Base-by-base conservation (phyloP, 2,113 vertebrate species). In the Thalassoma bifasciatum region DNA sequence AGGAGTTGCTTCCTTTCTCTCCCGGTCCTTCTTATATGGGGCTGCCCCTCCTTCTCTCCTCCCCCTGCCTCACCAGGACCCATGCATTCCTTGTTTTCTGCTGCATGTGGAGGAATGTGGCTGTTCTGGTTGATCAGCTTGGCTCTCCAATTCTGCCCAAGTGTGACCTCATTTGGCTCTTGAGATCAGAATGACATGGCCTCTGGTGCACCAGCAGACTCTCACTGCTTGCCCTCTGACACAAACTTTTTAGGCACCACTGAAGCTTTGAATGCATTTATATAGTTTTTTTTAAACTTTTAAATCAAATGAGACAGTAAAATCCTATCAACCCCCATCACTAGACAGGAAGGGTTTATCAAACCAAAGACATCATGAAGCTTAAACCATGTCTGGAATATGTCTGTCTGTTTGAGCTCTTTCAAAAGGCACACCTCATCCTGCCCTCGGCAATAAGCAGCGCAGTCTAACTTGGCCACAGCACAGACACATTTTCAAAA, bases 151-250 rank as follows among this genome's bases (percentile, higher is more conserved):
- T 84, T 66, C 81, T 84, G 70, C 47, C 73, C 3, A 22, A 71
- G 74, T 60, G 71, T 84, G 87, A 89, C 82, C 80, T 89, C 62
- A 75, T 85, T 88, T 75, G 75, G 75, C 72, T 82, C 70, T 76
- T 23, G 56, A 79, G 72, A 86, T 76, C 84, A 67, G 79, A 10
- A 19, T 61, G 82, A 74, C 76, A 75, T 47, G 40, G 60, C 72
- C 81, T 54, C 61, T 19, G 69, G 74, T 80, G 79, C 38, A 66
- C 64, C 47, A 64, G 66, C 34, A 59, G 71, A 56, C 70, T 51
- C 37, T 16, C 47, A 36, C 58, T 59, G 60, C 14, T 51, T 72
- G 74, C 62, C 72, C 64, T 66, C 60, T 77, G 83, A 82, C 78
- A 82, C 64, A 57, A 74, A 22, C 66, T 50, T 52, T 77, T 61